Evolutionary conservation across 2,113 vertebrate genomes (phyloP), one percentile per base, ranked within the genome.

Genomic region (Carlito syrichta): DNA sequence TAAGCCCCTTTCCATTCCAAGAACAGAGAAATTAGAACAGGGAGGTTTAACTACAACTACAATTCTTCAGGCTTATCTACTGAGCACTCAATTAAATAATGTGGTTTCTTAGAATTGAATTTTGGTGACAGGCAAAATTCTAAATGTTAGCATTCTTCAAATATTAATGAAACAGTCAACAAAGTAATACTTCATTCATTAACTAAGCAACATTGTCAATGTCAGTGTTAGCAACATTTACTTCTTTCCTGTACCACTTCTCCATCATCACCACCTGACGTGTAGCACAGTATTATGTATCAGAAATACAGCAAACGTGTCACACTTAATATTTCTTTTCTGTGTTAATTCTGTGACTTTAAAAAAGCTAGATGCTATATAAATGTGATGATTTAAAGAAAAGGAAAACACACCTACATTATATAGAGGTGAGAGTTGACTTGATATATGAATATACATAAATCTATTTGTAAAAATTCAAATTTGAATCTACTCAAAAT

Each of bases 391-490:
- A 56, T 52, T 76, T 86, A 62, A 81, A 90, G 38, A 74, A 38
- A 81, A 71, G 54, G 60, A 86, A 82, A 81, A 74, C 8, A 73
- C 3, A 63, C 1, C 76, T 45, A 87, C 8, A 87, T 48, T 66
- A 83, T 20, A n/a, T 83, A 81, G 92, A 4, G 7, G 14, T 79
- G 43, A 62, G 25, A 60, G 20, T 1, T 83, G 7, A 81, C 30
- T 32, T 82, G 54, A 82, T 58, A 25, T 79, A 63, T n/a, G 22
- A 35, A 48, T 76, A 86, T 52, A 91, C 12, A 30, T 62, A 58
- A 74, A 86, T 23, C 13, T 52, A 91, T 66, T 66, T n/a, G 38
- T 86, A 60, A 95, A 96, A 87, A 63, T 79, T 92, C 38, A 84
- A 54, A 81, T 60, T 81, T 58, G 32, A 71, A 89, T 56, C 54